Base-by-base conservation (phyloP, 2,113 vertebrate species). In the Corydoras sp. region DNA sequence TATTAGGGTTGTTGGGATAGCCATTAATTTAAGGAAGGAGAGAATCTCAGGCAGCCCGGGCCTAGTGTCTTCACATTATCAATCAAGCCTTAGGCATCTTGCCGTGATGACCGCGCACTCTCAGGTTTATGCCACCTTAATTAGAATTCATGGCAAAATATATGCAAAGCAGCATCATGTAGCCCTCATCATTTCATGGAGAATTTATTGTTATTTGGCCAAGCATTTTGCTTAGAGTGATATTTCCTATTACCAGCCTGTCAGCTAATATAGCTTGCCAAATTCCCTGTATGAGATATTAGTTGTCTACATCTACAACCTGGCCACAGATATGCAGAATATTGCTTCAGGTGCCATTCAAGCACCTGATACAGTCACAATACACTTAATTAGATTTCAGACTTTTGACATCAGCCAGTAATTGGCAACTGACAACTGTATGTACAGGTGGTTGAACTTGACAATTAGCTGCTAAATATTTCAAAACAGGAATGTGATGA, bases 81-180 rank as follows among this genome's bases (percentile, higher is more conserved):
- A 92, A 92, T 94, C 93, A 94, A 91, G 84, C 80, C 84, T 85
- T 65, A 77, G 86, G 88, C 83, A 82, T 88, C 88, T 92, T 89
- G 88, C 89, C 88, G 88, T 92, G 91, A 93, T 93, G 92, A 93
- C 92, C 91, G 86, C 91, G 92, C 93, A 93, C 86, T 90, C 91
- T 90, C 87, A 88, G 88, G 87, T 91, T 92, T 82, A 88, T 2
- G 69, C 86, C 88, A 56, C 74, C 49, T 90, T 94, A 93, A 94
- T 94, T 94, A 94, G 90, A 93, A 94, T 94, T 94, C 92, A 94
- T 94, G 91, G 90, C 90, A 92, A 93, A 93, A 93, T 91, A 93
- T 91, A 93, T 94, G 90, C 92, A 90, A 93, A 92, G 92, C 94
- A 94, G 91, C 90, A 1, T 93, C 91, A 90, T 90, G 90, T 92